Conservation (phyloP, 37 sponge, comb jelly and placozoan genomes). For the Chondrosia reniformis region DNA sequence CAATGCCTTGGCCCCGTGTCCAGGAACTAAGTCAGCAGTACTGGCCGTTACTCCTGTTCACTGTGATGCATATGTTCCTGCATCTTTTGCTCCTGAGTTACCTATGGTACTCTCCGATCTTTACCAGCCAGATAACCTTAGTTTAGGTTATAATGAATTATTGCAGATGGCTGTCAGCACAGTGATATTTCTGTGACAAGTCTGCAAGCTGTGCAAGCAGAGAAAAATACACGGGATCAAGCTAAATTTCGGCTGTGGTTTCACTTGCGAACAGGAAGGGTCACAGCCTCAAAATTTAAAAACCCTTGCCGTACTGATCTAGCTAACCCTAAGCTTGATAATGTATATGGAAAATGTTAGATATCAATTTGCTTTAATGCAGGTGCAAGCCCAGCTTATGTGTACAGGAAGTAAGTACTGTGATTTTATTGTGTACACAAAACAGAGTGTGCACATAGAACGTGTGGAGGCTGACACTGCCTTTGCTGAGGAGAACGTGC, state of each 20-base stretch:
- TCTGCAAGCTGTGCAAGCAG: constrained; percentile 9
- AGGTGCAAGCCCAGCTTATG: constrained; percentile 45
- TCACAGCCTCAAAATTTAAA: constrained; percentile 68
- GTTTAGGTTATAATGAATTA: constrained; percentile 16
- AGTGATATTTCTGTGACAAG: constrained; percentile 15
- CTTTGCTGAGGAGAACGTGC: constrained; percentile 10
- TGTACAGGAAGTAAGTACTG: constrained; percentile 22
- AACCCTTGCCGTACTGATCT: constrained; percentile 26
- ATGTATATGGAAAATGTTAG: too few species aligned
- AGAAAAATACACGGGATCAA: constrained; percentile 39
- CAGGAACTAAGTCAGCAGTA: constrained; percentile 40
- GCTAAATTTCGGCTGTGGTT: constrained; percentile 37
- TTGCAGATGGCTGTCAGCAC: background rate
- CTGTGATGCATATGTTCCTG: constrained; percentile 33
- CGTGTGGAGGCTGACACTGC: constrained; percentile 8
- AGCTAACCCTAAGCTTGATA: constrained; percentile 23
- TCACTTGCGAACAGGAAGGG: constrained; percentile 42
- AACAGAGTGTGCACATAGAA: background rate
- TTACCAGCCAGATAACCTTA: constrained; percentile 11
- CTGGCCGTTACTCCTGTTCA: constrained; percentile 27
- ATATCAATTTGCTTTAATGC: background rate
- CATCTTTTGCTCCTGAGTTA: constrained; percentile 7
- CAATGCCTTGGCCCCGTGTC: background rate
- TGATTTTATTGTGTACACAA: constrained; percentile 1
- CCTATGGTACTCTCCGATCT: constrained; percentile 23